phyloP scores from a whole-genome alignment of 2,797 vertebrate genomes.

The Spinus olivaceus region DNA sequence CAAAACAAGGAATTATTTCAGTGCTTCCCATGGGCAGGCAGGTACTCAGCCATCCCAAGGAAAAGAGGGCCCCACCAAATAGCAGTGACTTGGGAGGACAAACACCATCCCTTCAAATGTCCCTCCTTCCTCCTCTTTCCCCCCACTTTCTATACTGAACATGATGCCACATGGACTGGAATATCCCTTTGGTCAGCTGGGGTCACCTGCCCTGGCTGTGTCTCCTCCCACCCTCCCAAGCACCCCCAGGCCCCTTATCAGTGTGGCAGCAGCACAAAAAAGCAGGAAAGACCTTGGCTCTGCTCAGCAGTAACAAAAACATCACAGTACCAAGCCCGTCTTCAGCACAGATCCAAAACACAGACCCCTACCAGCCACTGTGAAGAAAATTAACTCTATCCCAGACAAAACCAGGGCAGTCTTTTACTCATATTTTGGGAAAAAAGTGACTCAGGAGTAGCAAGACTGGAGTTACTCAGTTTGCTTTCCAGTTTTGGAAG shows the following conservation, averaged over 20 bases:
- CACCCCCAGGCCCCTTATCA: not conserved
- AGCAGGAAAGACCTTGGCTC: not conserved
- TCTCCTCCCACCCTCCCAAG: not conserved
- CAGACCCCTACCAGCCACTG: not conserved
- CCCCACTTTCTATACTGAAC: fast-evolving
- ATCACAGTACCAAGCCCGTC: fast-evolving
- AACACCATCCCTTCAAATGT: fast-evolving
- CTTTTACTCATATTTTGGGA: not conserved
- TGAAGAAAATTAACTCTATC: not conserved
- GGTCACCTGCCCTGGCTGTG: not conserved
- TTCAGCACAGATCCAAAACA: not conserved
- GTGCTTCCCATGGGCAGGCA: not conserved
- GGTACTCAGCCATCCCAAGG: not conserved
- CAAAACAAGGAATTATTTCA: not conserved
- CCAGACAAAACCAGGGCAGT: not conserved
- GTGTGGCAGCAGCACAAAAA: fast-evolving
- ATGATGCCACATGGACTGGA: fast-evolving
- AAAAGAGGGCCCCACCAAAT: fast-evolving
- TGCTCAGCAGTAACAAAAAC: not conserved
- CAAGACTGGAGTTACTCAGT: not conserved
- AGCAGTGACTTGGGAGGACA: not conserved
- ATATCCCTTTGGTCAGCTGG: not conserved
- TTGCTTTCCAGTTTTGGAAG: not conserved
- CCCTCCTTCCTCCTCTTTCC: fast-evolving
- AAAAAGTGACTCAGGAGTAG: not conserved